phyloP scores from a whole-genome alignment of 1,140 invertebrate genomes.

The Neomicropteryx cornuta region DNA sequence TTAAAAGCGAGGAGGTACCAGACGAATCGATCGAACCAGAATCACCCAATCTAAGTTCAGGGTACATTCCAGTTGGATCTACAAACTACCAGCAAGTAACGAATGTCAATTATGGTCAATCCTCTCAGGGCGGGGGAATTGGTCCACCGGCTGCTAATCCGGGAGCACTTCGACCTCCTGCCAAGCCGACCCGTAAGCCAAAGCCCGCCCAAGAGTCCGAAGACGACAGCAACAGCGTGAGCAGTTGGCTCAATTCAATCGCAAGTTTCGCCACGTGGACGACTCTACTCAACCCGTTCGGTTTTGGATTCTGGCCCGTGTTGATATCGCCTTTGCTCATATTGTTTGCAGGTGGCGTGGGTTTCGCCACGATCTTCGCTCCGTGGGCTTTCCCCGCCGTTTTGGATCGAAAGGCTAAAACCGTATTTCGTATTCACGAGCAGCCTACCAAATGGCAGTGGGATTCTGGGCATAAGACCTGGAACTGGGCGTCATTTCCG shows the following conservation, averaged over 20 bases:
- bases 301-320: conserved; percentile 19
- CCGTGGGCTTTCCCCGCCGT: conserved; percentile 19
- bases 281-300: conserved; percentile 17
- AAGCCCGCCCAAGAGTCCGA: conserved; percentile 2
- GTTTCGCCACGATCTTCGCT: conserved; percentile 17
- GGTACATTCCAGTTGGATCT: too few species aligned
- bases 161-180: too few species aligned
- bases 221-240: conserved; percentile 7
- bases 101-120: too few species aligned
- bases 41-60: too few species aligned
- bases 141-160: too few species aligned
- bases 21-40: too few species aligned
- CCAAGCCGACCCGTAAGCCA: not conserved
- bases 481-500: conserved; percentile 8
- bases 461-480: conserved; percentile 10
- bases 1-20: too few species aligned
- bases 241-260: conserved; percentile 8
- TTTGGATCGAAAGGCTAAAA: conserved; percentile 13
- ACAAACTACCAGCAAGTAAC: too few species aligned
- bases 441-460: conserved; percentile 8
- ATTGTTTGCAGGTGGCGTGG: conserved; percentile 18
- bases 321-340: conserved; percentile 22
- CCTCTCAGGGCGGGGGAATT: too few species aligned
- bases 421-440: conserved; percentile 1
- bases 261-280: conserved; percentile 12